phyloP scores from a whole-genome alignment of 2,888 invertebrate genomes.

The Sinopyrophorus schimmeli region DNA sequence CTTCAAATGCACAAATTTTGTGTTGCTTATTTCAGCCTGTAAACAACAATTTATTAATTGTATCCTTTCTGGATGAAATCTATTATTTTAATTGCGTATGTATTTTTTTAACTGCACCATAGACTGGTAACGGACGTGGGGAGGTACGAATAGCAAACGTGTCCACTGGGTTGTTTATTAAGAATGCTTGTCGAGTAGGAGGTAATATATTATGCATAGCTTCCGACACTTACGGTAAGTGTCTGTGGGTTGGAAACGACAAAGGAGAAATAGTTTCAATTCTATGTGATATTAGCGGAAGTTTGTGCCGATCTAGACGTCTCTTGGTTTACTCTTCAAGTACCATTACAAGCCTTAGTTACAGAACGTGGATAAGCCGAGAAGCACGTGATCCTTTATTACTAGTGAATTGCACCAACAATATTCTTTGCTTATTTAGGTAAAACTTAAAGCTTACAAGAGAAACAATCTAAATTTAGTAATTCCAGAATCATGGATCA shows the following conservation, averaged over 20 bases:
- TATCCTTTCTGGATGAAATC: constrained; percentile 61
- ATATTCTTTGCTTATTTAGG: constrained; percentile 69
- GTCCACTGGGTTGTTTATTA: constrained; percentile 80
- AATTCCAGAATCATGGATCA: constrained; percentile 64
- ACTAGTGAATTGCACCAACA: constrained; percentile 76
- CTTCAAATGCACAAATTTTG: constrained; percentile 64
- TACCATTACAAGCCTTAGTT: constrained; percentile 73
- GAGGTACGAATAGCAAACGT: constrained; percentile 79
- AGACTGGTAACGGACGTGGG: constrained; percentile 74
- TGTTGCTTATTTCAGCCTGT: constrained; percentile 81
- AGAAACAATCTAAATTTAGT: constrained; percentile 12
- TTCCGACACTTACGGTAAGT: constrained; percentile 76
- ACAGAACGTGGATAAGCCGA: constrained; percentile 80
- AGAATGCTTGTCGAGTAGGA: constrained; percentile 64
- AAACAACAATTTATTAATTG: constrained; percentile 84
- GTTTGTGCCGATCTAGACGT: constrained; percentile 45
- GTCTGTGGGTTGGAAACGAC: constrained; percentile 84
- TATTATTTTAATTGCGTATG: background rate
- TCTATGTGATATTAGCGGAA: constrained; percentile 49
- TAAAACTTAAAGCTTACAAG: constrained; percentile 22
- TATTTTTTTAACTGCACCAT: constrained; percentile 40
- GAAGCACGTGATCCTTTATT: constrained; percentile 69
- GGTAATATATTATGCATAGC: constrained; percentile 69
- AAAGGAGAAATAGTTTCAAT: constrained; percentile 56
- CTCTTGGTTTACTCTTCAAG: constrained; percentile 43